Percentiles rank a stretch among this genome's conserved stretches.
phyloP scores from a whole-genome alignment of 2,888 invertebrate species.

The Pristionchus japonicus region DNA sequence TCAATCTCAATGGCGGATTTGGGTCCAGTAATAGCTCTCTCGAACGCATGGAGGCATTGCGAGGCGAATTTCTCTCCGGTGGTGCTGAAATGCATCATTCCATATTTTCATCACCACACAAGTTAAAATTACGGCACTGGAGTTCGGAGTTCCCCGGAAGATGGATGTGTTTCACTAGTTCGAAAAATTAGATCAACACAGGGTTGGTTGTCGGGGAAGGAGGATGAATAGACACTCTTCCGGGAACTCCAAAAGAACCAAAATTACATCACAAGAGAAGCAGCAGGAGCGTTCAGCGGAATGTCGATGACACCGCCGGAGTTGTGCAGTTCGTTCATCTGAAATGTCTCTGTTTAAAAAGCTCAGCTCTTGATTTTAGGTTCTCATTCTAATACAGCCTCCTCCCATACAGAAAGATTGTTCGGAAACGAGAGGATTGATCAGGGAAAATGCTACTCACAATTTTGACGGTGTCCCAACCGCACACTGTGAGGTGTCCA shows the following conservation, averaged over 20 bases:
- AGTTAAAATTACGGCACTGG: no score
- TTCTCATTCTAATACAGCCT: neutral
- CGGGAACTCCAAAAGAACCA: no score
- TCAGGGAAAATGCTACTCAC: no score
- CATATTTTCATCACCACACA: no score
- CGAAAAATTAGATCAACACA: no score
- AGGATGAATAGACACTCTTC: no score
- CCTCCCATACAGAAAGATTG: no score
- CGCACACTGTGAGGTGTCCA: neutral
- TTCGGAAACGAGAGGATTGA: no score
- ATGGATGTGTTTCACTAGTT: no score
- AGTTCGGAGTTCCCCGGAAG: no score
- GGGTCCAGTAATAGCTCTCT: neutral
- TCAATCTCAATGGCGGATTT: neutral
- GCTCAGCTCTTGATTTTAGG: no score
- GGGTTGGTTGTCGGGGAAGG: no score
- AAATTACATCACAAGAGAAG: neutral
- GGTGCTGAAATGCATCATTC: neutral
- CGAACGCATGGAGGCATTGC: neutral
- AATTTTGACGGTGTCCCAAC: neutral
- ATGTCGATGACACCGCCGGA: neutral
- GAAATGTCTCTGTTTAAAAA: neutral
- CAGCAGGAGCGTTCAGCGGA: neutral
- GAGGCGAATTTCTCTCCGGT: neutral
- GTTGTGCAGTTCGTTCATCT: neutral